phyloP scores from a whole-genome alignment of 2,797 vertebrate genomes.

The Adelosebastes latens region DNA sequence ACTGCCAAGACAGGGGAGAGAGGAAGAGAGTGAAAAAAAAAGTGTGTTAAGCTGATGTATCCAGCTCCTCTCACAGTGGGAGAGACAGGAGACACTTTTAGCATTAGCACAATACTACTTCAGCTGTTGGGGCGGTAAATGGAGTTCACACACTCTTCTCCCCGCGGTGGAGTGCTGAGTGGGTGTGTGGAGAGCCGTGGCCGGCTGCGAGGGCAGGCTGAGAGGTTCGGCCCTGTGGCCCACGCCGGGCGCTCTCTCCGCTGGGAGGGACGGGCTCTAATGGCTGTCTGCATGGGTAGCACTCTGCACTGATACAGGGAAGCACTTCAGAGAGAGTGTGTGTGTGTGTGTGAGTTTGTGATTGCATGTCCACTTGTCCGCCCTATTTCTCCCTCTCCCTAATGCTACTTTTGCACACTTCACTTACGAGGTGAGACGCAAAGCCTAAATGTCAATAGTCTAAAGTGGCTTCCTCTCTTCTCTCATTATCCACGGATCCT shows the following conservation, averaged over 20 bases:
- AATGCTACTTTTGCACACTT: conserved; percentile 50
- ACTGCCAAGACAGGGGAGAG: not conserved
- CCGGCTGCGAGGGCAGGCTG: conserved; percentile 17
- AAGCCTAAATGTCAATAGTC: conserved; percentile 61
- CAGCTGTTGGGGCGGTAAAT: conserved; percentile 23
- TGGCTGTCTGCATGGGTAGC: conserved; percentile 27
- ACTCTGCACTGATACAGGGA: conserved; percentile 7
- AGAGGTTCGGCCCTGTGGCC: conserved; percentile 59
- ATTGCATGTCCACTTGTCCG: conserved; percentile 1
- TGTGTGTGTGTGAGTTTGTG: conserved; percentile 12
- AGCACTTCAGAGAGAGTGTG: conserved; percentile 40
- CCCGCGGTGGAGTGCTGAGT: conserved; percentile 51
- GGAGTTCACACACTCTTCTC: conserved; percentile 32
- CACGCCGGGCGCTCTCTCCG: conserved; percentile 25
- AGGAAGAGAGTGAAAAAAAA: not conserved
- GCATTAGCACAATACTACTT: conserved; percentile 9
- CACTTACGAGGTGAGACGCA: conserved; percentile 53
- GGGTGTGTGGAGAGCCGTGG: conserved; percentile 53
- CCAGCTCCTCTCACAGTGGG: not conserved
- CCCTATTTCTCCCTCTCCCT: conserved; percentile 14
- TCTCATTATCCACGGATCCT: not conserved
- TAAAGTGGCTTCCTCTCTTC: conserved; percentile 40
- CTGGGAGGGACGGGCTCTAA: conserved; percentile 22
- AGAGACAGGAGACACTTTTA: conserved; percentile 1
- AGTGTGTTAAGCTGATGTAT: conserved; percentile 5